Evolutionary conservation across 37 sponge, comb jelly and placozoan species (phyloP).

Genomic region (Tethya wilhelma): DNA sequence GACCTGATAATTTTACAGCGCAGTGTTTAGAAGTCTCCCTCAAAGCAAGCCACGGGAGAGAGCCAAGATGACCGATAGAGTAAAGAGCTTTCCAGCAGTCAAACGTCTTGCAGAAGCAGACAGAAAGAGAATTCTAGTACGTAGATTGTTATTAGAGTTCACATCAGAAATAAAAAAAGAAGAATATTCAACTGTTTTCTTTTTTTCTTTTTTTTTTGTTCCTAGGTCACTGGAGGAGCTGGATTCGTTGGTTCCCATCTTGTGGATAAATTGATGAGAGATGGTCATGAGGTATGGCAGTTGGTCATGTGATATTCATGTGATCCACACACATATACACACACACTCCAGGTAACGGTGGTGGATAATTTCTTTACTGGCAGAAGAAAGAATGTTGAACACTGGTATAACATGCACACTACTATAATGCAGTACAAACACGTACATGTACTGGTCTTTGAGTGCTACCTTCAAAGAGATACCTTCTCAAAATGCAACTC

Average conservation of each 20-base stretch:
- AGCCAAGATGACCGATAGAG: neutral
- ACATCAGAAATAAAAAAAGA: neutral
- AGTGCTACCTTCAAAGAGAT: neutral
- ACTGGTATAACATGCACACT: too few species aligned
- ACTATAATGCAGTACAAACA: too few species aligned
- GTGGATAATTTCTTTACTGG: slow-evolving; percentile 97
- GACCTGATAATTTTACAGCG: neutral
- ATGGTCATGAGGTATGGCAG: slow-evolving; percentile 78
- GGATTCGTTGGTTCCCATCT: slow-evolving; percentile 98
- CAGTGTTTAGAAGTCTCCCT: neutral
- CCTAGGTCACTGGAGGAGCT: slow-evolving; percentile 89
- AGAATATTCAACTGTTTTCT: neutral
- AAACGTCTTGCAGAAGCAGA: slow-evolving; percentile 52
- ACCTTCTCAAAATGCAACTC: neutral
- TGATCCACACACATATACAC: neutral
- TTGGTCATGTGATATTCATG: neutral
- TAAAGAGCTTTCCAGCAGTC: slow-evolving; percentile 65
- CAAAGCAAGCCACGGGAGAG: neutral
- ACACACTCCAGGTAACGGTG: slow-evolving; percentile 63
- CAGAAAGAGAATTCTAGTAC: slow-evolving; percentile 81
- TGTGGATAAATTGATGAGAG: slow-evolving; percentile 78
- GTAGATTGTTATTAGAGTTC: neutral
- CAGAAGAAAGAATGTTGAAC: slow-evolving; percentile 82
- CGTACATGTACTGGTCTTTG: too few species aligned
- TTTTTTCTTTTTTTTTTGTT: neutral